Base-by-base conservation (phyloP, 2,113 vertebrate species). In the Gambusia holbrooki region DNA sequence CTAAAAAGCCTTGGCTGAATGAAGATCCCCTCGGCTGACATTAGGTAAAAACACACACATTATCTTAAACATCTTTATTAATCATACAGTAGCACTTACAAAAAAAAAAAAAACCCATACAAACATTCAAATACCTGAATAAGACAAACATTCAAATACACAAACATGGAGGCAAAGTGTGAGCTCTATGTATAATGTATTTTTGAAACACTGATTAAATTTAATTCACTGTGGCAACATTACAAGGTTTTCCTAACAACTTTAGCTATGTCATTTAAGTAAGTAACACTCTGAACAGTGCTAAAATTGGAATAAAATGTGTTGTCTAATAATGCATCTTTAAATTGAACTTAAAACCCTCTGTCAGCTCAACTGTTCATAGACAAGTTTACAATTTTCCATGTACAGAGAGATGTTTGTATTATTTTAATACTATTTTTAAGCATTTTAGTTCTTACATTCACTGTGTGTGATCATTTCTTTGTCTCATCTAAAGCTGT, bases 401-500 rank as follows among this genome's bases (percentile, higher is more conserved):
- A 30, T 30, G 4, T n/a, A 15, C 37, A 12, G 25, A 25, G 29
- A 58, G 45, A 13, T 48, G 25, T 12, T 33, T 45, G n/a, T 45
- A 25, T 25, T 62, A 28, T 40, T 28, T 33, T 28, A 15, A 62
- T 28, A 66, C 17, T 28, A 42, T 10, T 17, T n/a, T 51, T 42
- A 19, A 48, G 13, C 63, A 42, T 58, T 69, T 42, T 33, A 5
- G 3, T n/a, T 22, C 27, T 29, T 14, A 19, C 32, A 22, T 5
- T 42, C 2, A 40, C 28, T 37, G 28, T 29, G 32, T 66, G 62
- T 60, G 14, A 66, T 61, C 5, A 51, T 71, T 62, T 62, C 13
- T 77, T 70, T 74, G 62, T 71, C 37, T 68, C 40, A 29, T 32
- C 30, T 58, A 73, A 70, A 66, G 19, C 71, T 40, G 22, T 32